phyloP scores from a whole-genome alignment of 2,888 invertebrate genomes.

The Antheraea yamamai region DNA sequence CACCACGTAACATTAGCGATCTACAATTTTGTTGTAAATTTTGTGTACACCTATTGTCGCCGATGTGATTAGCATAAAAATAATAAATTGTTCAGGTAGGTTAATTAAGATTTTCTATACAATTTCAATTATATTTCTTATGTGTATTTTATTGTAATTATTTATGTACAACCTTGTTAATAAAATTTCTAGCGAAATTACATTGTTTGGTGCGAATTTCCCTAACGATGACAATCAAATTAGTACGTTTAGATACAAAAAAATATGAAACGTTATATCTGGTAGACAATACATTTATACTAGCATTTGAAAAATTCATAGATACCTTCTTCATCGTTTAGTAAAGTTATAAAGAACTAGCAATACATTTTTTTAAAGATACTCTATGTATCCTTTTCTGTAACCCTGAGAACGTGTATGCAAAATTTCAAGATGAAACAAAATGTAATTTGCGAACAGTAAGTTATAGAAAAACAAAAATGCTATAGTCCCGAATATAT shows the following conservation, averaged over 20 bases:
- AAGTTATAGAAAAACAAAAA: too few species aligned
- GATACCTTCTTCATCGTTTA: too few species aligned
- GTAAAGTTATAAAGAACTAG: too few species aligned
- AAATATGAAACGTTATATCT: too few species aligned
- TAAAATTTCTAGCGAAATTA: constrained; percentile 64
- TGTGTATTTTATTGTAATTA: constrained; percentile 70
- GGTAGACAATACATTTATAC: too few species aligned
- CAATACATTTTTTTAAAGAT: too few species aligned
- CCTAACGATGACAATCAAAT: not conserved
- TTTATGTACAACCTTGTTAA: constrained; percentile 66
- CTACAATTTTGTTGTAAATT: constrained; percentile 28
- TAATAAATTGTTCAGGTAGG: constrained; percentile 58
- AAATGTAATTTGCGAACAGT: too few species aligned
- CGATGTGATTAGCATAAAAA: constrained; percentile 24
- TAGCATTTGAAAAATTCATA: too few species aligned
- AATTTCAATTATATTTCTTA: constrained; percentile 54
- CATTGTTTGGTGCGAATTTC: not conserved
- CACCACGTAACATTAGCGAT: constrained; percentile 26
- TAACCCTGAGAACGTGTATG: too few species aligned
- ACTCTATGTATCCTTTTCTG: too few species aligned
- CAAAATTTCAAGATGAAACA: too few species aligned
- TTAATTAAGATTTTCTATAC: constrained; percentile 51
- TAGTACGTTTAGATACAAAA: not conserved
- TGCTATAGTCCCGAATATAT: too few species aligned
- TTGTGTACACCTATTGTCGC: constrained; percentile 35